phyloP scores from a whole-genome alignment of 2,888 invertebrate genomes.

The Ctenicera cuprea region DNA sequence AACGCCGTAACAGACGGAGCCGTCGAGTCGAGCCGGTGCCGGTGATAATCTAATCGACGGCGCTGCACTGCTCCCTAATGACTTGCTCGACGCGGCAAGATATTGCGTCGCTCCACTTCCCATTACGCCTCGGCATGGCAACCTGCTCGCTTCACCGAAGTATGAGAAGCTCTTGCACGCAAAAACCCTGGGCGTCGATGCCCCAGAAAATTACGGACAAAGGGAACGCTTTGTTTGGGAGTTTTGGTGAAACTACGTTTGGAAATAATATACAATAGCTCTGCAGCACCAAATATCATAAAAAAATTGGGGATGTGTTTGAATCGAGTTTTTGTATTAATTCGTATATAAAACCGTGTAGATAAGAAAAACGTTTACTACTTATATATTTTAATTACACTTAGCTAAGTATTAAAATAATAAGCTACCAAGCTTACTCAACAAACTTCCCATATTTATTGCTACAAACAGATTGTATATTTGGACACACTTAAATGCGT shows the following conservation, averaged over 20 bases:
- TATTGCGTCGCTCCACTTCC: conserved; percentile 52
- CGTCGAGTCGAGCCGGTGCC: conserved; percentile 50
- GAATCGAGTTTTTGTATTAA: too few species aligned
- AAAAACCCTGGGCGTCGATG: conserved; percentile 38
- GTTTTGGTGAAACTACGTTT: background rate
- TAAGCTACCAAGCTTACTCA: too few species aligned
- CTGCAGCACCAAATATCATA: too few species aligned
- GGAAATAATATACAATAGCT: too few species aligned
- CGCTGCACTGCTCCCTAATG: conserved; percentile 53
- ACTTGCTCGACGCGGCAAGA: conserved; percentile 53
- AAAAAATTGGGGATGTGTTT: too few species aligned
- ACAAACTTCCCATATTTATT: too few species aligned
- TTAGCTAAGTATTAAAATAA: too few species aligned
- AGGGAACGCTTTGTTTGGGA: conserved; percentile 1
- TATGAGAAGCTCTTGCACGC: conserved; percentile 36
- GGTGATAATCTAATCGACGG: conserved; percentile 54
- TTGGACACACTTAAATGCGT: too few species aligned
- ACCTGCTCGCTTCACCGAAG: conserved; percentile 44
- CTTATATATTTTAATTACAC: too few species aligned
- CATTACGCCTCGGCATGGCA: conserved; percentile 42
- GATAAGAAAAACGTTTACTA: too few species aligned
- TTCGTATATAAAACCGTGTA: too few species aligned
- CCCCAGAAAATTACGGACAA: background rate
- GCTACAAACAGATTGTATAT: too few species aligned
- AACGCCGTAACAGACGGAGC: conserved; percentile 47